Evolutionary conservation across 2,797 vertebrate genomes (phyloP).

Genomic region (Girardinus metallicus): DNA sequence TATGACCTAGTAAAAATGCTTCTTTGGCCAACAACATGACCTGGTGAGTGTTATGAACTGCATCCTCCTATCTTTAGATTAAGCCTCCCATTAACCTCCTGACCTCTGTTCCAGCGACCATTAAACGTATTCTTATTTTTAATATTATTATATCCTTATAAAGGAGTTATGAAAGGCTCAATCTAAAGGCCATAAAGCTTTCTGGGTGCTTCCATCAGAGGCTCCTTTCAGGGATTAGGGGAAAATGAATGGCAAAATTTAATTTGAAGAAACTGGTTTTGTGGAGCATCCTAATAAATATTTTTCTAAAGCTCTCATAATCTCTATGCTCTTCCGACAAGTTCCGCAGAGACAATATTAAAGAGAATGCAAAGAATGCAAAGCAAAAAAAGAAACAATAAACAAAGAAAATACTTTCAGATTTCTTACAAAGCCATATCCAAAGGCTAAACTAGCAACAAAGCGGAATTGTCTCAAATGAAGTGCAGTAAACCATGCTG

Average conservation of each 20-base stretch:
- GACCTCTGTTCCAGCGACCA: conserved; percentile 22
- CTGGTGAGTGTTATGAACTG: conserved; percentile 2
- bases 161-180: conserved; percentile 39
- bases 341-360: conserved; percentile 8
- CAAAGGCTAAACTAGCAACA: conserved; percentile 16
- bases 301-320: conserved; percentile 13
- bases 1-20: background rate
- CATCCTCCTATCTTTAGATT: conserved; percentile 2
- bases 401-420: conserved; percentile 21
- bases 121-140: conserved; percentile 25
- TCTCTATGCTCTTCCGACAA: background rate
- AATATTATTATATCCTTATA: background rate
- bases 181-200: conserved; percentile 36
- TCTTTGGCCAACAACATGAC: background rate
- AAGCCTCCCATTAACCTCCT: conserved; percentile 6
- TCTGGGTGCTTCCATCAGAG: conserved; percentile 5
- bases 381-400: background rate
- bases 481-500: conserved; percentile 20
- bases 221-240: background rate
- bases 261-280: conserved; percentile 14
- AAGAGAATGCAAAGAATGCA: conserved; percentile 7
- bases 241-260: conserved; percentile 3
- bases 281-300: conserved; percentile 13
- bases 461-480: conserved; percentile 23
- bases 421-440: conserved; percentile 28